Base-by-base conservation (phyloP, 23 tunicate genomes). In the Trididemnum miniatum region DNA sequence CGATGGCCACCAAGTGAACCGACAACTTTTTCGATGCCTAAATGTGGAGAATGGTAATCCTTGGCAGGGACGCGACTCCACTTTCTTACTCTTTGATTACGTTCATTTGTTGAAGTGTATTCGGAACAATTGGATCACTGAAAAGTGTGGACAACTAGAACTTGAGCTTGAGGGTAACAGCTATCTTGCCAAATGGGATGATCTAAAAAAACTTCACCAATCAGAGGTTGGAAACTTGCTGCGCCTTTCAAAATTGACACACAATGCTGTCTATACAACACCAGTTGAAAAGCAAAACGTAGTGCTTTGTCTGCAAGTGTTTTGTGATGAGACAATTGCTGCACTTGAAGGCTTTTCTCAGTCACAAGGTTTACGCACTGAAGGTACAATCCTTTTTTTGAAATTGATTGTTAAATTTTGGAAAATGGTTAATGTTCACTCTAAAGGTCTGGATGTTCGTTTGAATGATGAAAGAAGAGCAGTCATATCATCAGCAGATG, bases 371-470 rank as follows among this genome's bases (percentile, higher is more conserved):
- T 34, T 9, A 38, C 7, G n/a, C 5, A 12, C 39, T 5, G 75
- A 31, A 34, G 75, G 38, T 31, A 29, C 75, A 69, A 34, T 69
- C 31, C 38, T 69, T 69, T 69, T 69, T 34, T 12, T 31, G 7
- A 33, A 34, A 69, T 30, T 69, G 37, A 69, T 27, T 69, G 39
- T 34, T 2, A 69, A 69, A 7, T 69, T 62, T 31, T 69, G 75
- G 75, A 69, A 69, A 69, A 69, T 69, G 28, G 75, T 69, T 9
- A 69, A 69, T 69, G 75, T 69, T 32, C 75, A 69, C 25, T 69
- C 22, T 31, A 20, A 69, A 31, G 75, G 12, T n/a, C 7, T 34
- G 22, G 39, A 69, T 34, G 4, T 69, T 3, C 75, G 38, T 3
- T 31, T 31, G 5, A 69, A 24, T 9, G 75, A 69, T 69, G 37